Base-by-base conservation (phyloP, 1,140 invertebrate species). In the Telenomus remus region DNA sequence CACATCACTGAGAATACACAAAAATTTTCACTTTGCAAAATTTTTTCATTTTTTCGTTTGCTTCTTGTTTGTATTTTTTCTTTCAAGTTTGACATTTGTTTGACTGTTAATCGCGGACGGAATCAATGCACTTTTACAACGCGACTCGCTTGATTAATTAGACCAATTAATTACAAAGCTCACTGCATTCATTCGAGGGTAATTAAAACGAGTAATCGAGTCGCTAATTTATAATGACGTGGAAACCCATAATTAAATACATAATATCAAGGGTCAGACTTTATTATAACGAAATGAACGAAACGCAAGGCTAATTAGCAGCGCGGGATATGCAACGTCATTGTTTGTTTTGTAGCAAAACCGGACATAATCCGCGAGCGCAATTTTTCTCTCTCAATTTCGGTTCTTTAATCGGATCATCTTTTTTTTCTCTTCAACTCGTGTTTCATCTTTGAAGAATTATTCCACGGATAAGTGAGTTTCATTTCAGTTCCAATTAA, bases 331-430 rank as follows among this genome's bases (percentile, higher is more conserved):
- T 27, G 55, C 49, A 15, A 2, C 27, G 34, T 69, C 65, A 60
- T 60, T 59, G 55, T 69, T 69, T 69, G 55, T 60, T 69, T 69
- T 60, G 47, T 59, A 53, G 34, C 35, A 44, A 57, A 57, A 9
- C 19, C 47, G 47, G 2, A 35, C 53, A 19, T 19, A 46, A 51
- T 12, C 37, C 49, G 27, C 11, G 14, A 54, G 42, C 8, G 46
- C 49, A 39, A 59, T 68, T 59, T 68, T 68, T 68, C 55, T 19
- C 47, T 47, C 13, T 0, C 13, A 35, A 37, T 50, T 50, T 60
- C 48, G 47, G 60, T 69, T 69, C 48, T 49, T 68, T 37, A 59
- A 68, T 68, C 34, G 42, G 34, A 13, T 44, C 44, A 43, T 12
- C 16, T 44, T 55, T 47, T 55, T 27, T 27, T 27, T 27, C 2